Percentiles rank a stretch among this genome's conserved stretches.
These are phyloP conservation scores for Microdon myrmicae DNA, from an alignment of 2,888 invertebrate species.

Conservation along the genomic window DNA sequence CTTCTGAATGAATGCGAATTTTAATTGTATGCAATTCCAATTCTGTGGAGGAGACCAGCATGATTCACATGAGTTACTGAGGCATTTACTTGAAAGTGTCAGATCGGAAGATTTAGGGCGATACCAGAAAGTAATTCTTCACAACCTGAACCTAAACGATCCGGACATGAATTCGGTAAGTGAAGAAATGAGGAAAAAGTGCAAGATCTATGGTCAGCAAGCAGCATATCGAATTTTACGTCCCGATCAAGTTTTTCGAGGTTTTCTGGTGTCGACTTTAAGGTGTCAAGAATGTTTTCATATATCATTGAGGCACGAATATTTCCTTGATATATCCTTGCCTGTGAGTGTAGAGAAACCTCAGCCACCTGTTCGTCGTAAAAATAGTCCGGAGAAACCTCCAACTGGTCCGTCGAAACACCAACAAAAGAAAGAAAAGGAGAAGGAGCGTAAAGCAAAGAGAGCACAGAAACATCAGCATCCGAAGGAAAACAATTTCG, in stretches of 20 bases:
- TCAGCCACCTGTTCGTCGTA: slow-evolving; percentile 74
- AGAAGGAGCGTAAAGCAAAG: slow-evolving; percentile 68
- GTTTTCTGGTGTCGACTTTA: slow-evolving; percentile 87
- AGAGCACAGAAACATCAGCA: slow-evolving; percentile 61
- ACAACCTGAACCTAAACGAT: slow-evolving; percentile 79
- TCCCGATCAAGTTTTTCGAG: slow-evolving; percentile 93
- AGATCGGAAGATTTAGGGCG: slow-evolving; percentile 80
- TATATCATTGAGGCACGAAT: slow-evolving; percentile 87
- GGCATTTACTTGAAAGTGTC: slow-evolving; percentile 90
- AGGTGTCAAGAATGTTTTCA: slow-evolving; percentile 90
- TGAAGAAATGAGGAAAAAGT: slow-evolving; percentile 77
- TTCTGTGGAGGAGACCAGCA: slow-evolving; percentile 96
- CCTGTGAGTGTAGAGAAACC: slow-evolving; percentile 84
- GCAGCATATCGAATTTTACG: slow-evolving; percentile 80
- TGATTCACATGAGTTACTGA: slow-evolving; percentile 93
- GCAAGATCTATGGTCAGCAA: slow-evolving; percentile 86
- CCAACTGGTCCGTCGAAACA: slow-evolving; percentile 68
- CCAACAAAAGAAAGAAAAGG: slow-evolving; percentile 71
- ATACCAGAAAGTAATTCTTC: slow-evolving; percentile 83
- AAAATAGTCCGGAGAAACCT: slow-evolving; percentile 63
- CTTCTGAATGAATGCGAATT: too few relatives aligned
- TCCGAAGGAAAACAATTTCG: slow-evolving; percentile 48
- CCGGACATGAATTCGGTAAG: slow-evolving; percentile 81
- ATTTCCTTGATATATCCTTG: slow-evolving; percentile 93
- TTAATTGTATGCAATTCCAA: too few relatives aligned